Base-by-base conservation (phyloP, 2,888 invertebrate genomes). In the Ophioninae sp. region DNA sequence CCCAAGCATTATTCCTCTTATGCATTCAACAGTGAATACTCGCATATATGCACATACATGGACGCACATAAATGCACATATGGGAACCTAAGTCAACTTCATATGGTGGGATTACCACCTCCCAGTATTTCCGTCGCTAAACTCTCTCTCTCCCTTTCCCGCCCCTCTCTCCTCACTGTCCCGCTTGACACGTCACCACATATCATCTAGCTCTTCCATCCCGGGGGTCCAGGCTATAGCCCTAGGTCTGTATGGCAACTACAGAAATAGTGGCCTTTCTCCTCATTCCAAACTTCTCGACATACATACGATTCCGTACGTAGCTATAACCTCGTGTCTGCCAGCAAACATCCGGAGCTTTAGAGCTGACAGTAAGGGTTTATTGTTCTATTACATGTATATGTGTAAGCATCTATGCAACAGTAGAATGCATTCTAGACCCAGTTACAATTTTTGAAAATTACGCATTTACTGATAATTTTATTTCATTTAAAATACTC, bases 71-170 rank as follows among this genome's bases (percentile, higher is more conserved):
- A 10, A 67, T 41, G 72, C 57, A 30, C 17, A 44, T 23, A 8
- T 76, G 70, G 67, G 75, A 50, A 72, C 79, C 82, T 81, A 86
- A 87, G 87, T 87, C 85, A 89, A 88, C 86, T 86, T 91, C 90
- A 89, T 91, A 91, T 88, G 88, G 88, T 68, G 85, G 88, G 88
- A 90, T 90, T 90, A 89, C 85, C 86, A 73, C 85, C 85, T 84
- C 87, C 75, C 83, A 75, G 30, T 77, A 68, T 84, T 85, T 82
- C 85, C 84, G 83, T 86, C 85, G 86, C 87, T 82, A 81, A 68
- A 65, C 62, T 73, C 84, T 64, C 79, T 69, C 59, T 72, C 73
- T 72, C 77, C 79, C 67, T 68, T 67, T 37, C 57, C 20, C 61
- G 57, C 20, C 10, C 41, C 56, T 56, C 68, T 67, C 65, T 44